A percentile compares a stretch with the other conserved stretches of the same genome.
Evolutionary conservation across 1,140 invertebrate species (phyloP).

Genomic region (Sinonovacula constricta): DNA sequence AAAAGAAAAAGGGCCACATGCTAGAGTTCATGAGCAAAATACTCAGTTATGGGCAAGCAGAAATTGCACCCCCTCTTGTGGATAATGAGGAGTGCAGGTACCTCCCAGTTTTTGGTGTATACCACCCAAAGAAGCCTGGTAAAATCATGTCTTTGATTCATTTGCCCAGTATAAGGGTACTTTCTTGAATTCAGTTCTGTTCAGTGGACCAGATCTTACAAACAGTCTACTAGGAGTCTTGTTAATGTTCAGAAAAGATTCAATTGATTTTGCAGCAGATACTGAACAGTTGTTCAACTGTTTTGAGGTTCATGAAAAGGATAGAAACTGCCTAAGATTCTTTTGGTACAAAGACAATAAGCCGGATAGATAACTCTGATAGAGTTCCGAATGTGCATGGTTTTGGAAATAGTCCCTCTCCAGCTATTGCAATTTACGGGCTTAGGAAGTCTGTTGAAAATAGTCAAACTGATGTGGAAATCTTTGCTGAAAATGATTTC

Average conservation of each 20-base stretch:
- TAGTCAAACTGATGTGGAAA: conserved; percentile 8
- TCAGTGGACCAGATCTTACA: conserved; percentile 52
- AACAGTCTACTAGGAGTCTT: conserved; percentile 53
- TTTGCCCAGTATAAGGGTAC: conserved; percentile 36
- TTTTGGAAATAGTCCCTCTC: conserved; percentile 50
- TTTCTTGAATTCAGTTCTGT: conserved; percentile 48
- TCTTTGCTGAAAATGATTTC: conserved; percentile 46
- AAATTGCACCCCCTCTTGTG: conserved; percentile 23
- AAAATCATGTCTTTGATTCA: conserved; percentile 53
- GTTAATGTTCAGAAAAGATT: conserved; percentile 31
- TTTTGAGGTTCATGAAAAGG: conserved; percentile 36
- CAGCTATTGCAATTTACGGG: conserved; percentile 40
- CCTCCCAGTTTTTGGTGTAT: conserved; percentile 56
- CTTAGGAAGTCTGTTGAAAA: conserved; percentile 25
- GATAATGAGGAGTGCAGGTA: conserved; percentile 51
- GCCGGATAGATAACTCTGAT: conserved; percentile 5
- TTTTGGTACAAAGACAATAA: conserved; percentile 50
- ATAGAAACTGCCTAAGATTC: conserved; percentile 53
- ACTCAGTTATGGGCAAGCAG: conserved; percentile 36
- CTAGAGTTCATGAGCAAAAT: conserved; percentile 41
- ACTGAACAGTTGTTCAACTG: conserved; percentile 44
- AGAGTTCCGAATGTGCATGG: conserved; percentile 53
- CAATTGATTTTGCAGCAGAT: conserved; percentile 9
- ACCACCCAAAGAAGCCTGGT: conserved; percentile 55
- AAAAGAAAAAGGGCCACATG: conserved; percentile 45